A percentile compares a stretch with the other conserved stretches of the same genome.
phyloP scores from a whole-genome alignment of 2,113 vertebrate species.

The Zingel zingel region DNA sequence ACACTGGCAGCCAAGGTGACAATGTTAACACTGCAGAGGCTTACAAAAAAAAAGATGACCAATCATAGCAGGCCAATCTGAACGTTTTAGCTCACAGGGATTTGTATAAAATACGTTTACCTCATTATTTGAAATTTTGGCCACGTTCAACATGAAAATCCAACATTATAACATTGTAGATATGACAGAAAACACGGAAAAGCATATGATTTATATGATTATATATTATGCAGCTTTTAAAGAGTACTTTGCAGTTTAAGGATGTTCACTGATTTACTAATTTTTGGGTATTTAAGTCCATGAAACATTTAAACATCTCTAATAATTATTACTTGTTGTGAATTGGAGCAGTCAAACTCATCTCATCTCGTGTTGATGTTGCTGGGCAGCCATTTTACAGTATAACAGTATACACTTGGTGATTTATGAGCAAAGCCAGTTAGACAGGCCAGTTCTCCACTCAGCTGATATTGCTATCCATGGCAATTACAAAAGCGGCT shows the following conservation, averaged over 20 bases:
- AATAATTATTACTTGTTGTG: neutral
- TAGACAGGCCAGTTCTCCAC: constrained; percentile 16
- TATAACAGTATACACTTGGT: neutral
- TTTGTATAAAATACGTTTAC: too few species aligned
- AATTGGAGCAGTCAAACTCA: neutral
- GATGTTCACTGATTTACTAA: neutral
- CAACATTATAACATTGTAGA: too few species aligned
- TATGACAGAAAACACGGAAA: too few species aligned
- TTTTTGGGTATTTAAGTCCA: neutral
- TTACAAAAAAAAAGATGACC: too few species aligned
- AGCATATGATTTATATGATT: neutral
- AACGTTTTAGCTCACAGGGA: too few species aligned
- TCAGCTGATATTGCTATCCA: constrained; percentile 37
- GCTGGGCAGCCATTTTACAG: neutral
- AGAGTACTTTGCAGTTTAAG: neutral
- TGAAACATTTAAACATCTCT: neutral
- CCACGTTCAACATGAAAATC: too few species aligned
- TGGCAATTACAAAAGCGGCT: constrained; percentile 18
- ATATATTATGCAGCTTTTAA: neutral
- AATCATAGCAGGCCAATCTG: too few species aligned
- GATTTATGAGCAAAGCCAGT: constrained; percentile 33
- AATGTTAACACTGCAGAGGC: too few species aligned
- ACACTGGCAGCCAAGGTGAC: too few species aligned
- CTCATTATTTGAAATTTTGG: too few species aligned
- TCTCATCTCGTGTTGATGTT: neutral